Base-by-base conservation (phyloP, 2,113 vertebrate genomes). In the Anolis carolinensis region DNA sequence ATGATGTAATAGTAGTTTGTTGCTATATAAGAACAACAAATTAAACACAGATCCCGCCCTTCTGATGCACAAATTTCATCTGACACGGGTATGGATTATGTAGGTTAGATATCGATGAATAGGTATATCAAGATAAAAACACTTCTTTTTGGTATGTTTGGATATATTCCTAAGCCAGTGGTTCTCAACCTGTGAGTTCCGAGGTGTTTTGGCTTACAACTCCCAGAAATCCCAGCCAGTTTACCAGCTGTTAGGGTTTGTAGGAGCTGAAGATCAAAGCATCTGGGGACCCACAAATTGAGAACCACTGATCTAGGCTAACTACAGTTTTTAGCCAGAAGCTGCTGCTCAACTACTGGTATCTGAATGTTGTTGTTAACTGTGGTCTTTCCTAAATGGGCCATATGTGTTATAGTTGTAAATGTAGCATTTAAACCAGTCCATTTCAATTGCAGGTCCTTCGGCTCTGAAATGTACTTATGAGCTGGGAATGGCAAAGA, bases 401-500 rank as follows among this genome's bases (percentile, higher is more conserved):
- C 27, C 27, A 27, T 23, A 30, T 73, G 52, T 23, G 34, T 82
- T 10, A 14, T 1, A 55, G 7, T 55, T n/a, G 34, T 63, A 74
- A 75, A 39, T 39, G 23, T 25, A 52, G 5, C 34, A 59, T 59
- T 50, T 48, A 9, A 65, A 7, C 6, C 9, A 23, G 23, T 7
- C 23, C 11, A 48, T 86, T 32, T 72, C 14, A 74, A 10, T 86
- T 74, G 65, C n/a, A 81, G 70, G 30, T 48, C 23, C 13, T 34
- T 86, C 34, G 23, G 27, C 25, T 30, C 70, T 63, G 34, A 34
- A 75, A n/a, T 14, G 20, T 21, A 44, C 79, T 65, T 74, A 59
- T 81, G 23, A 50, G 39, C 36, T 79, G 75, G n/a, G 68, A 87
- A 82, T 78, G 86, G 55, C 74, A 84, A 90, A 88, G 50, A 94